Conservation (phyloP, 2,888 invertebrate species). For the Ametastegia equiseti region DNA sequence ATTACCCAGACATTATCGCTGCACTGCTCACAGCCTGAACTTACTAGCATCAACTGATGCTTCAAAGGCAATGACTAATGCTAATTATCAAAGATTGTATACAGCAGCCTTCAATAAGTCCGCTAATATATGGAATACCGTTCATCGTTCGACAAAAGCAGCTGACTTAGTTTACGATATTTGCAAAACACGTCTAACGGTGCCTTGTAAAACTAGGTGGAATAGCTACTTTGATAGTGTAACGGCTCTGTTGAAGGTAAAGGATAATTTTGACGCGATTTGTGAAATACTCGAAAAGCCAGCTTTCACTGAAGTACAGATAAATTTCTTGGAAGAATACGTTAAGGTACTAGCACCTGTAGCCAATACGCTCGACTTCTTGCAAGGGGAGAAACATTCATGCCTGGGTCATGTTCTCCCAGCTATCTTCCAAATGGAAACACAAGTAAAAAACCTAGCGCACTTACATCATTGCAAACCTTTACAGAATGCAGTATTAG, state of each 20-base stretch:
- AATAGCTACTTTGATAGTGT: slow-evolving; percentile 49
- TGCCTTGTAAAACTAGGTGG: slow-evolving; percentile 49
- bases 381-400: slow-evolving; percentile 51
- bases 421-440: slow-evolving; percentile 48
- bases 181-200: slow-evolving; percentile 40
- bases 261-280: slow-evolving; percentile 50
- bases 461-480: slow-evolving; percentile 47
- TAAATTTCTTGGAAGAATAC: slow-evolving; percentile 50
- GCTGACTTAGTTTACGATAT: slow-evolving; percentile 48
- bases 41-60: slow-evolving; percentile 50
- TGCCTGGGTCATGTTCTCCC: slow-evolving; percentile 49
- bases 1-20: slow-evolving; percentile 47
- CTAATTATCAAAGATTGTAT: slow-evolving; percentile 38
- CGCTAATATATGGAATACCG: slow-evolving; percentile 46
- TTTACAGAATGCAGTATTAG: not conserved
- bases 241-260: no score
- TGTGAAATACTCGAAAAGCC: slow-evolving; percentile 47
- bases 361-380: slow-evolving; percentile 48
- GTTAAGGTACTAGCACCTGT: slow-evolving; percentile 45
- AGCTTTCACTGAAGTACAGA: slow-evolving; percentile 39
- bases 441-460: slow-evolving; percentile 41
- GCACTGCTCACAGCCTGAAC: slow-evolving; percentile 49
- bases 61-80: slow-evolving; percentile 29
- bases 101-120: slow-evolving; percentile 48
- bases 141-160: slow-evolving; percentile 49